Evolutionary conservation across 2,888 invertebrate genomes (phyloP), one percentile per base, ranked within the genome.

Genomic region (Nephrotoma guestfalica): DNA sequence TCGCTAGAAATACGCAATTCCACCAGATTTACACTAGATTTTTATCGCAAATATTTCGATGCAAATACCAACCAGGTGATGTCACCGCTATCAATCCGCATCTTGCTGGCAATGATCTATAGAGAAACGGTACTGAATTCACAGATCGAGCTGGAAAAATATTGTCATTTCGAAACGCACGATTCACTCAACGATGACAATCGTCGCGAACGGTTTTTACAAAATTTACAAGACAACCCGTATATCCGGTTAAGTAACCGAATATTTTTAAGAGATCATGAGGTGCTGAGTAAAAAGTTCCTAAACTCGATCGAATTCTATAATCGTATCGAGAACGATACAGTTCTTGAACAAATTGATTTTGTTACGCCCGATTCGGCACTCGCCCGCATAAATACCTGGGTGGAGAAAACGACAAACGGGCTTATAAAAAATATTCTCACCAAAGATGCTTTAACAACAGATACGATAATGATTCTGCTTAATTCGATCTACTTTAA

Each of bases 51-150:
- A n/a, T 84, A 84, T 84, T 84, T 84, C 84, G 84, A 84, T 15
- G 42, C n/a, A 84, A 84, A n/a, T 41, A 41, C 84, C 13, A 84
- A 84, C 18, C 42, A 41, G 7, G 84, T 84, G 5, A 42, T 84
- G 15, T 84, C 84, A 84, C 84, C 84, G 9, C 84, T 84, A 41
- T 84, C 84, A n/a, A 41, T 84, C n/a, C 84, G 84, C n/a, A 84
- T 84, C 9, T 41, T 84, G 3, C 41, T 84, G 15, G 13, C 84
- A 15, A 41, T 84, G 41, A 42, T 84, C 3, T 84, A 84, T 9
- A 11, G 42, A 0, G 30, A 71, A n/a, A 71, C 71, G 30, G 2
- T 71, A 9, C 30, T 71, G 2, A 30, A 30, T 18, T 71, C 71
- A 7, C 18, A 30, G 6, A 9, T 30, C 11, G 71, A 71, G 11